Percentiles rank a stretch among this genome's conserved stretches.
phyloP scores from a whole-genome alignment of 1,140 invertebrate species.

The Eufriesea mexicana region DNA sequence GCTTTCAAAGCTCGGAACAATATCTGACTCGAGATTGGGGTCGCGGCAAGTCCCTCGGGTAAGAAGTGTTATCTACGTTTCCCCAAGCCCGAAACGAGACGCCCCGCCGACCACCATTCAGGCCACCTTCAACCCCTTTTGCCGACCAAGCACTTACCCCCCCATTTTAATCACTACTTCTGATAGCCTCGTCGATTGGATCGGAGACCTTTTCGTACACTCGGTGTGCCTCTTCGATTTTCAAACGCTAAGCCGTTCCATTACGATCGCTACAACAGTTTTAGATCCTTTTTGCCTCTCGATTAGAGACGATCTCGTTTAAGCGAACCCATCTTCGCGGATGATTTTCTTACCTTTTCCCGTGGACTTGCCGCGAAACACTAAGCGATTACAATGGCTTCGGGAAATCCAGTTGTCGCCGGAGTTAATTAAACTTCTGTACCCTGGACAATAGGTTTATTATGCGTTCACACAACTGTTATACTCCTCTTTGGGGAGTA shows the following conservation, averaged over 20 bases:
- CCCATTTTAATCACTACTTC: slow-evolving; percentile 76
- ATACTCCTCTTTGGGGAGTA: slow-evolving; percentile 56
- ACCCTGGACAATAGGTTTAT: slow-evolving; percentile 65
- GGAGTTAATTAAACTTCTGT: slow-evolving; percentile 62
- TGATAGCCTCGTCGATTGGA: slow-evolving; percentile 73
- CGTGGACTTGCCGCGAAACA: neutral
- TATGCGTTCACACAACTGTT: slow-evolving; percentile 50
- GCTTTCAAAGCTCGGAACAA: slow-evolving; percentile 78
- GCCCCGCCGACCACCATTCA: slow-evolving; percentile 63
- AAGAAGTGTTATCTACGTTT: slow-evolving; percentile 77
- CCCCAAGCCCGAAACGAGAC: slow-evolving; percentile 73
- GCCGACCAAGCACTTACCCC: slow-evolving; percentile 65
- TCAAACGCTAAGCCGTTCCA: neutral
- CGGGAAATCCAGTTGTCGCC: slow-evolving; percentile 19
- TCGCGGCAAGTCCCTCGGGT: slow-evolving; percentile 73
- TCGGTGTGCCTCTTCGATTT: slow-evolving; percentile 43
- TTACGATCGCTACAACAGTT: neutral
- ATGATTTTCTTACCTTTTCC: neutral
- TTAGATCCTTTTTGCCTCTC: neutral
- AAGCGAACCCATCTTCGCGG: neutral
- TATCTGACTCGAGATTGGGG: slow-evolving; percentile 79
- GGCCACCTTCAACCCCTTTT: slow-evolving; percentile 67
- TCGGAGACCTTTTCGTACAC: slow-evolving; percentile 65
- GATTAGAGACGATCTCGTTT: neutral
- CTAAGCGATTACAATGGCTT: slow-evolving; percentile 1